Conservation (phyloP, 2,113 vertebrate species). For the Bubalus kerabau region DNA sequence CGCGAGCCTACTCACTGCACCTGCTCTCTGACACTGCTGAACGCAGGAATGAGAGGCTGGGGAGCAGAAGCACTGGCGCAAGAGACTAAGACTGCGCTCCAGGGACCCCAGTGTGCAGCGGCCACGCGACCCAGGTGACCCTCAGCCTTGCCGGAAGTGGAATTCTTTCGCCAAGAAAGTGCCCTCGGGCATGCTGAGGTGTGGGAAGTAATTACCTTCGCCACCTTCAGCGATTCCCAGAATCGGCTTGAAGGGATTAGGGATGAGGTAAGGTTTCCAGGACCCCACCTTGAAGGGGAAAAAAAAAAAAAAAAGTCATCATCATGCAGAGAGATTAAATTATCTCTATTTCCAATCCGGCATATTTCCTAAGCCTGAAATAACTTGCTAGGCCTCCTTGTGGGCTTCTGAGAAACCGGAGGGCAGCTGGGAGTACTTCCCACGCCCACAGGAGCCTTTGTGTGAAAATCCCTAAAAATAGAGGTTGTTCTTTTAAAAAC, state of each 20-base stretch:
- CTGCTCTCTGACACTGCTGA: background rate
- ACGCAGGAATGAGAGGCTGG: background rate
- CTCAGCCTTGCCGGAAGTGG: too few relatives aligned
- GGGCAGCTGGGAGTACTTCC: slow-evolving; percentile 60
- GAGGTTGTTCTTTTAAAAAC: slow-evolving; percentile 61
- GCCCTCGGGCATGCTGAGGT: background rate
- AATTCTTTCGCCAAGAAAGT: background rate
- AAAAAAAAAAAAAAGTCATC: background rate
- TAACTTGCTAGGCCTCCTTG: slow-evolving; percentile 52
- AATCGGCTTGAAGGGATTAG: background rate
- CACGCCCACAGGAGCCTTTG: slow-evolving; percentile 56
- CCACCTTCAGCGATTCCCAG: background rate
- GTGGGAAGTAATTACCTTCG: too few relatives aligned
- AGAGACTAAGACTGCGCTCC: background rate
- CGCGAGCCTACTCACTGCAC: background rate
- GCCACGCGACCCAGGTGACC: background rate
- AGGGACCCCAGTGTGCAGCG: background rate
- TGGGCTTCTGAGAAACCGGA: slow-evolving; percentile 47
- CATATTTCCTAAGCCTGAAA: slow-evolving; percentile 48
- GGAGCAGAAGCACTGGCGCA: background rate
- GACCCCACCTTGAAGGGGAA: background rate
- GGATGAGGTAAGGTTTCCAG: background rate
- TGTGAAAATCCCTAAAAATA: slow-evolving; percentile 63
- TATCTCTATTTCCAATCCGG: slow-evolving; percentile 46
- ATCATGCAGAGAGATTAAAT: slow-evolving; percentile 28